phyloP scores from a whole-genome alignment of 2,797 vertebrate genomes.

The Steatocranus sp. region DNA sequence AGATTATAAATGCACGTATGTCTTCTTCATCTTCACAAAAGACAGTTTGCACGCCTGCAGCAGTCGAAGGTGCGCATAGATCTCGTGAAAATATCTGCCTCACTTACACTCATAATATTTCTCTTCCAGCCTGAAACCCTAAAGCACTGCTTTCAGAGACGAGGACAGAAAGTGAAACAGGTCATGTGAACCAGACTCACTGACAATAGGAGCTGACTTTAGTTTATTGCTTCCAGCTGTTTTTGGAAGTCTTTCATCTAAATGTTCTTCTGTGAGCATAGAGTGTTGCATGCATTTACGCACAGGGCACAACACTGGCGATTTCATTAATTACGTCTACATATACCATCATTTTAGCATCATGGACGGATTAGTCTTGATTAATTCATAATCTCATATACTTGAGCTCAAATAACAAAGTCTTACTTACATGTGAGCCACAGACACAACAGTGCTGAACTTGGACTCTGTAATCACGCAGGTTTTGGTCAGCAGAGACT shows the following conservation, averaged over 20 bases:
- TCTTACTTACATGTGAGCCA: slow-evolving; percentile 74
- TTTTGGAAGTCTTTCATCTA: neutral
- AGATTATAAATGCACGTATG: neutral
- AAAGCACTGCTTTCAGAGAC: neutral
- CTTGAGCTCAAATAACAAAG: neutral
- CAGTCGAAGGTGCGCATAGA: neutral
- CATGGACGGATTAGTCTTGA: accelerated
- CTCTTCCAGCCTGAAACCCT: neutral
- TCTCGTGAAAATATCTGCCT: neutral
- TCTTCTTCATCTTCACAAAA: neutral
- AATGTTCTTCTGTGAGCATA: neutral
- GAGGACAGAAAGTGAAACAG: neutral
- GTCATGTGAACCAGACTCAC: neutral
- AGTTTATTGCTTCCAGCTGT: neutral
- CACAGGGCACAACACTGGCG: neutral
- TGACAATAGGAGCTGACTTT: neutral
- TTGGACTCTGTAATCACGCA: slow-evolving; percentile 70
- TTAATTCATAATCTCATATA: neutral
- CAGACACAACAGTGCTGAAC: slow-evolving; percentile 62
- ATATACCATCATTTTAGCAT: neutral
- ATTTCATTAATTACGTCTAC: neutral
- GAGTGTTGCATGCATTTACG: neutral
- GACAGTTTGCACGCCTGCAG: neutral
- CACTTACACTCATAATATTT: neutral
- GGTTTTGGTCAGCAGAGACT: slow-evolving; percentile 69